Base-by-base conservation (phyloP, 35 echinoderm and acorn worm genomes). In the Strongylocentrotus purpuratus region DNA sequence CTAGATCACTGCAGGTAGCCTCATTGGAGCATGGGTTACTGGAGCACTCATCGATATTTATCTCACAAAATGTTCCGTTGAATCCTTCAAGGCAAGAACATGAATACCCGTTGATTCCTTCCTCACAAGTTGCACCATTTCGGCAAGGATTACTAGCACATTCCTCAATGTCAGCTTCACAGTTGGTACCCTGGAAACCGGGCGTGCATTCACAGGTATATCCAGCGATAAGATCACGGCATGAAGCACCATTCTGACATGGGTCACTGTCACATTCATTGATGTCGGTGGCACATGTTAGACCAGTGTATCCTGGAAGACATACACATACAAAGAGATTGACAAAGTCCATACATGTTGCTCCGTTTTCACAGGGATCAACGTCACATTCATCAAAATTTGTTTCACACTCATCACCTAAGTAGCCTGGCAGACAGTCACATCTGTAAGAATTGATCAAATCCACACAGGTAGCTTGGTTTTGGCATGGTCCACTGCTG, bases 261-360 rank as follows among this genome's bases (percentile, higher is more conserved):
- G 97, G 97, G 70, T 93, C 61, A 46, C 95, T 95, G 5, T 32
- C 32, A 52, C 97, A 97, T 91, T 97, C 97, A 46, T 95, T 48
- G 9, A 94, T 93, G 14, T 96, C 90, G 3, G 59, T 91, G 18
- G 90, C 94, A 61, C 97, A 97, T 45, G 45, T 94, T 11, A 31
- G 32, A 32, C 95, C 97, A 59, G 87, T 86, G 61, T 78, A 97
- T 33, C 97, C 97, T 92, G 20, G 17, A 28, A 47, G 86, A 50
- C 94, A 96, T 6, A 45, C 28, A 45, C 94, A 96, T 46, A 61
- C 7, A 50, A 94, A 94, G 22, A 41, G 46, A 65, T 95, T 61
- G n/a, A 95, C 33, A 59, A 85, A 55, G 86, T 96, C 94, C 52
- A 46, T 91, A 92, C 93, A 96, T 1, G 94, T 91, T 55, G 91